A percentile compares a stretch with the other conserved stretches of the same genome.
phyloP scores from a whole-genome alignment of 1,140 invertebrate species.

The Psix sp. region DNA sequence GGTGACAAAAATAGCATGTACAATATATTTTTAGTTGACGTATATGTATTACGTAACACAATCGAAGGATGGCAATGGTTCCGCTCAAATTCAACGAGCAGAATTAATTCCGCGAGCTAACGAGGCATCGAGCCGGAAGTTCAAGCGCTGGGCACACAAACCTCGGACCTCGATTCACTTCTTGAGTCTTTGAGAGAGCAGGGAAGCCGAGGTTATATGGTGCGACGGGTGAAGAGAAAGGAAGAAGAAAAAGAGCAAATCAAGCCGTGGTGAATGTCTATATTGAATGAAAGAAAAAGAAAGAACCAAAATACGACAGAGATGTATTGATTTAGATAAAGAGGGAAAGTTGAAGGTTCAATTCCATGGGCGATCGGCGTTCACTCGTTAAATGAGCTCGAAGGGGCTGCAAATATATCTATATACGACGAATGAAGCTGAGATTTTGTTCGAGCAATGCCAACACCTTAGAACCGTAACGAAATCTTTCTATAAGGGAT shows the following conservation, averaged over 20 bases:
- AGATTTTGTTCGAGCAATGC: conserved; percentile 49
- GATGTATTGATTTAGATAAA: conserved; percentile 60
- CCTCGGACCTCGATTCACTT: conserved; percentile 63
- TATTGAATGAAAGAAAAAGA: conserved; percentile 56
- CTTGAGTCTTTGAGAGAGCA: conserved; percentile 61
- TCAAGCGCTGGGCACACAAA: conserved; percentile 64
- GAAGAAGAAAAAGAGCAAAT: conserved; percentile 55
- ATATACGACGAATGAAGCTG: conserved; percentile 33
- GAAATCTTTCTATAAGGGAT: conserved; percentile 18
- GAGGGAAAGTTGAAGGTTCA: conserved; percentile 60
- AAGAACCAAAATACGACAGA: conserved; percentile 43
- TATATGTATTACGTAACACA: conserved; percentile 51
- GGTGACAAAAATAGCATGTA: conserved; percentile 28
- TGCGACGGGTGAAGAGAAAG: conserved; percentile 37
- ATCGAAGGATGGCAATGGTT: conserved; percentile 48
- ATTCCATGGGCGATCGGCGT: conserved; percentile 59
- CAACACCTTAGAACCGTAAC: conserved; percentile 42
- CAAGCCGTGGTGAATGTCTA: conserved; percentile 46
- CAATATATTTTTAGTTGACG: conserved; percentile 51
- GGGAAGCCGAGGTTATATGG: conserved; percentile 22
- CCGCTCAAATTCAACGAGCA: conserved; percentile 64
- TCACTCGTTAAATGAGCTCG: conserved; percentile 58
- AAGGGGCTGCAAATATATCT: conserved; percentile 47
- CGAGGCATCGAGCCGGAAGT: conserved; percentile 65
- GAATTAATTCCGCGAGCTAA: conserved; percentile 66